Percentiles rank a stretch among this genome's conserved stretches.
Conservation (phyloP, 2,888 invertebrate species). For the Troglohyphantes excavatus region DNA sequence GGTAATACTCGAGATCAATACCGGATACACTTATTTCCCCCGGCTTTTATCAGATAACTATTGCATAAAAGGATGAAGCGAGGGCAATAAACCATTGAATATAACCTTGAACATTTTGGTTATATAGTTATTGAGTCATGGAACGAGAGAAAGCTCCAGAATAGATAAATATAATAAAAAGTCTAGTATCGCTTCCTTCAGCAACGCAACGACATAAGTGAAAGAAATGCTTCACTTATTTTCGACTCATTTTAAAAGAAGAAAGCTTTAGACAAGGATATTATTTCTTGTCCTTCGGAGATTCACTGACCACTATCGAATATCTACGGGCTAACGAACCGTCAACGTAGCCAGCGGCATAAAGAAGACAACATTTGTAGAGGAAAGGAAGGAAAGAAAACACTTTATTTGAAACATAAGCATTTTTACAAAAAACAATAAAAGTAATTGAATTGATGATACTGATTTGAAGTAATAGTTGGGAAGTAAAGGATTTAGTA, state of each 20-base stretch:
- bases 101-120: slow-evolving; percentile 22
- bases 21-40: no score
- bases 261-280: slow-evolving; percentile 16
- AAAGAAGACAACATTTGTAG: neutral
- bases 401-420: neutral
- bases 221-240: slow-evolving; percentile 48
- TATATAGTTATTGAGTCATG: neutral
- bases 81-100: slow-evolving; percentile 15
- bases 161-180: slow-evolving; percentile 22
- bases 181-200: neutral
- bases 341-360: neutral
- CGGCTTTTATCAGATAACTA: neutral
- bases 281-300: slow-evolving; percentile 24
- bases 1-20: no score
- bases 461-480: no score
- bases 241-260: neutral
- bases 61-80: neutral
- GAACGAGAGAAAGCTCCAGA: neutral
- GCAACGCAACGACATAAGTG: neutral
- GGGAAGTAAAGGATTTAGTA: no score
- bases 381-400: neutral
- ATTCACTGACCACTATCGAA: slow-evolving; percentile 31
- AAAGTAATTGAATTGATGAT: neutral
- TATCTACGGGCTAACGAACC: slow-evolving; percentile 25
- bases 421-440: neutral